phyloP scores from a whole-genome alignment of 2,888 invertebrate genomes.

The Eucera pruinosa region DNA sequence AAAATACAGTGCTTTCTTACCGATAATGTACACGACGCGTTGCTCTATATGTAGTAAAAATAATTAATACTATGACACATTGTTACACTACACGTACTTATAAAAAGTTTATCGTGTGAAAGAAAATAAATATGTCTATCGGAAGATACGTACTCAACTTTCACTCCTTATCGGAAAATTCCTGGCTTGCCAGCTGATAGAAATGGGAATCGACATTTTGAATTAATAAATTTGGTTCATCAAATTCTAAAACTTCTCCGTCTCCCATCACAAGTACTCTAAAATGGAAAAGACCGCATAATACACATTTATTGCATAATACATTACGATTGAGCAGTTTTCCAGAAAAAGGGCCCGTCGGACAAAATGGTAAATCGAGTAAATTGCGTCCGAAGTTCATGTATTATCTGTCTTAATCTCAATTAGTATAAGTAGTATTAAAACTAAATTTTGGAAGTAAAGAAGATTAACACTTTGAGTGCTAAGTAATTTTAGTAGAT shows the following conservation, averaged over 20 bases:
- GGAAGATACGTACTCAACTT: constrained; percentile 2
- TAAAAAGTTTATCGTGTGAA: constrained; percentile 3
- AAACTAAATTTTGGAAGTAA: too few species aligned
- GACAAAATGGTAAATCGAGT: too few species aligned
- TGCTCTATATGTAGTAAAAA: constrained; percentile 25
- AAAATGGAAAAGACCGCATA: constrained; percentile 38
- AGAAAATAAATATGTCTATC: constrained; percentile 50
- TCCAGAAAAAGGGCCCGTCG: too few species aligned
- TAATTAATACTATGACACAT: constrained; percentile 36
- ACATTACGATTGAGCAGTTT: too few species aligned
- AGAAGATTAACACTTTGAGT: too few species aligned
- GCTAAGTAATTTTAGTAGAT: too few species aligned
- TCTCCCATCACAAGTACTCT: constrained; percentile 90
- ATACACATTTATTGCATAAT: not conserved
- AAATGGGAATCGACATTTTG: constrained; percentile 88
- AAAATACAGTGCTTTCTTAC: constrained; percentile 39
- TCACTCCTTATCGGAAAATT: constrained; percentile 79
- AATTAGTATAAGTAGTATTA: too few species aligned
- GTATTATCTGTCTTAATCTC: too few species aligned
- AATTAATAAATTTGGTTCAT: constrained; percentile 88
- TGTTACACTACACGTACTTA: constrained; percentile 4
- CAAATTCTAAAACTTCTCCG: constrained; percentile 89
- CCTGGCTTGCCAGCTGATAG: constrained; percentile 87
- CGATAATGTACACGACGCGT: constrained; percentile 12
- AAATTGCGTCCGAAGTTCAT: too few species aligned